Evolutionary conservation across 2,888 invertebrate genomes (phyloP).

Genomic region (Mythimna impura): DNA sequence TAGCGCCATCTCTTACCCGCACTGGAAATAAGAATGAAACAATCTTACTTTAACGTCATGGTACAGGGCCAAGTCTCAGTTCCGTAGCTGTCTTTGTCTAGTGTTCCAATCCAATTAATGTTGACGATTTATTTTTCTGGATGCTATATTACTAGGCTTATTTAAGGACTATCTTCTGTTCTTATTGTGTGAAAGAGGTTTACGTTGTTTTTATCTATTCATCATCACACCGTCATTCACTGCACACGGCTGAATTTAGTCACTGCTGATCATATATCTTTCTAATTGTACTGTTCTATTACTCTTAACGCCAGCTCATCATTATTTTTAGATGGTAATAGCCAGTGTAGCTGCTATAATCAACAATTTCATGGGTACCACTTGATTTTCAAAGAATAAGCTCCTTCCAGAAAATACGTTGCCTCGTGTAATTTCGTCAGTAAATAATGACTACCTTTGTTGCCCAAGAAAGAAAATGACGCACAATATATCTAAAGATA

Average conservation of each 20-base stretch:
- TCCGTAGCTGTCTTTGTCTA: background rate
- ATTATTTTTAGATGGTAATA: background rate
- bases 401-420: slow-evolving; percentile 15
- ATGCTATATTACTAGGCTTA: background rate
- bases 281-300: background rate
- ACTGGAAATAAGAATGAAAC: too few species aligned
- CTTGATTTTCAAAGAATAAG: background rate
- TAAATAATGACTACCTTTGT: slow-evolving; percentile 47
- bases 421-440: slow-evolving; percentile 24
- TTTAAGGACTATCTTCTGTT: background rate
- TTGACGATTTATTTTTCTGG: background rate
- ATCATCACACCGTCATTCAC: too few species aligned
- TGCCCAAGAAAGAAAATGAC: slow-evolving; percentile 24
- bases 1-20: too few species aligned
- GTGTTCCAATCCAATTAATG: background rate
- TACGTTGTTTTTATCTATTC: too few species aligned
- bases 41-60: too few species aligned
- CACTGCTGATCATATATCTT: too few species aligned
- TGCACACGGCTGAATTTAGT: too few species aligned
- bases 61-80: too few species aligned
- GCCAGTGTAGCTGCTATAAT: background rate
- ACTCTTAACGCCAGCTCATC: background rate
- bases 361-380: background rate
- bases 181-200: too few species aligned
- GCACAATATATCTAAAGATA: slow-evolving; percentile 37